Base-by-base conservation (phyloP, 2,113 vertebrate species). In the Thalassoma bifasciatum region DNA sequence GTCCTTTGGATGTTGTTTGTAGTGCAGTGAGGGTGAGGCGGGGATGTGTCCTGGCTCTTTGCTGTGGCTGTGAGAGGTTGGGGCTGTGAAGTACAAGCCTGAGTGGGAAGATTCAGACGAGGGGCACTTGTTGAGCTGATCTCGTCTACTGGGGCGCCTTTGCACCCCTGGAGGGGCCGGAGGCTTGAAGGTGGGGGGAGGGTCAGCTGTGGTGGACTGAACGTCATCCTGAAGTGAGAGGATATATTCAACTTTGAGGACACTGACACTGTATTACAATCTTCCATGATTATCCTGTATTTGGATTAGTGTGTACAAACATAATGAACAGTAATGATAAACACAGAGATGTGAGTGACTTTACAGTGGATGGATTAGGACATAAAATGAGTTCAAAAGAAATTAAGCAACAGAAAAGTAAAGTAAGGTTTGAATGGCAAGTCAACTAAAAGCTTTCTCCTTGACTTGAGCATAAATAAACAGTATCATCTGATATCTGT, bases 151-250 rank as follows among this genome's bases (percentile, higher is more conserved):
- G 76, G 73, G 86, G 30, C 4, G 79, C 49, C 36, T 89, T 80
- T 88, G 90, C 67, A 82, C 76, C 89, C 92, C 62, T 1, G 95
- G 93, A 46, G 96, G 93, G 73, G 94, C 94, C 0, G 95, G 96
- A 40, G 94, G 95, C 81, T 94, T 95, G 92, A 95, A 95, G 87
- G 94, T 85, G 8, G 96, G 95, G 22, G 95, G 95, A 24, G 95
- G 94, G 13, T 96, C 95, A 0, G 94, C 89, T 74, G 93, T 80
- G 72, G 90, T 64, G 54, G 95, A 92, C 24, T 93, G 94, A 78
- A 97, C 87, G 0, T 99, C 96, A 46, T 99, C 98, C 98, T 99
- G 93, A 86, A 89, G 91, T 64, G 85, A 91, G 84, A 91, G 86
- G 83, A 91, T 88, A 89, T 81, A 86, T 80, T 79, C 65, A 74